Evolutionary conservation across 2,888 invertebrate genomes (phyloP).

Genomic region (Dinocampus coccinellae): DNA sequence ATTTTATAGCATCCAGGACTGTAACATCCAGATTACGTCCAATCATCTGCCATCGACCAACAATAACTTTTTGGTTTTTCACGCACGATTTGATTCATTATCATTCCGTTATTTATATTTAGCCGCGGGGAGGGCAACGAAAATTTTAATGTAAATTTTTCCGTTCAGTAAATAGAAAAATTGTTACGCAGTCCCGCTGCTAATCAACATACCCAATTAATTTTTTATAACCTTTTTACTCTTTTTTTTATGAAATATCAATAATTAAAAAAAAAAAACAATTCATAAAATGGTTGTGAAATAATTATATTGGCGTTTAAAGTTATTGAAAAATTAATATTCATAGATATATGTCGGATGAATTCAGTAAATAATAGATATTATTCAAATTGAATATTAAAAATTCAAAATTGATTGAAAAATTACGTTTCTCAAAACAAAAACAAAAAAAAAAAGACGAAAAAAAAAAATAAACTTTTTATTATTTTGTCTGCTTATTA

Average conservation of each 20-base stretch:
- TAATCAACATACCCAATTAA: slow-evolving; percentile 37
- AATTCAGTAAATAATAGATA: neutral
- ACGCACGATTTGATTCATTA: slow-evolving; percentile 67
- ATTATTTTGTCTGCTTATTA: slow-evolving; percentile 46
- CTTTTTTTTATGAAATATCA: neutral
- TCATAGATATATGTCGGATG: neutral
- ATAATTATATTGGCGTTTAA: slow-evolving; percentile 21
- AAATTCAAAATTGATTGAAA: too few relatives aligned
- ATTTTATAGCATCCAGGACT: slow-evolving; percentile 13
- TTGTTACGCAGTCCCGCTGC: neutral
- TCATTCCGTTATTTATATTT: slow-evolving; percentile 68
- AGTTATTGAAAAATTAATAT: neutral
- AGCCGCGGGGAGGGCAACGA: slow-evolving; percentile 26
- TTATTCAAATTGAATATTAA: too few relatives aligned
- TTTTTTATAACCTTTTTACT: slow-evolving; percentile 17
- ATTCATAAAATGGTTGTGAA: slow-evolving; percentile 35
- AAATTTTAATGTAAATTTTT: slow-evolving; percentile 25
- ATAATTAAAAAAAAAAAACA: slow-evolving; percentile 38
- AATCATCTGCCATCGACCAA: slow-evolving; percentile 61
- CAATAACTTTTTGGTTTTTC: slow-evolving; percentile 68
- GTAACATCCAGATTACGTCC: slow-evolving; percentile 48
- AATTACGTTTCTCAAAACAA: too few relatives aligned
- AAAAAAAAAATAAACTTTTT: too few relatives aligned
- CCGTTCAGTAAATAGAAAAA: slow-evolving; percentile 18
- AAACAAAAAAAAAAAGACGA: too few relatives aligned